Evolutionary conservation across 2,888 invertebrate species (phyloP), one percentile per base, ranked within the genome.

Genomic region (Tridacna gigas): DNA sequence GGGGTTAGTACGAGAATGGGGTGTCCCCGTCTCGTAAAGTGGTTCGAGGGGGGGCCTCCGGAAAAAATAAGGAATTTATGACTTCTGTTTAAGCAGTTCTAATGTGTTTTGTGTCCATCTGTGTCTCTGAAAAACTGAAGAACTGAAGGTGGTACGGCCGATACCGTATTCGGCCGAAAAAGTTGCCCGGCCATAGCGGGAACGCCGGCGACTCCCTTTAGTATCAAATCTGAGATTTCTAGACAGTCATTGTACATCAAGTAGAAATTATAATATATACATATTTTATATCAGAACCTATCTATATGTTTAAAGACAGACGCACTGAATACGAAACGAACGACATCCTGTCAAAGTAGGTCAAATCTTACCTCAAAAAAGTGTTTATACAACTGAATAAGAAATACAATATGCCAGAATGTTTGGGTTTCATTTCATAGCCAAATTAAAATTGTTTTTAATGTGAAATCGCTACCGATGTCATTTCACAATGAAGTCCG

Each of bases 341-440:
- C 1, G 22, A 63, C 63, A 22, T 22, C 63, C 63, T 63, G 63
- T 63, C 26, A 63, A 63, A 63, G 12, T 63, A 25, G 63, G 63
- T 63, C 63, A 63, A 20, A 56, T 15, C 26, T 63, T 13, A 22
- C 13, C 63, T 22, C 22, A 63, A 63, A 63, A 20, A 22, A 25
- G 25, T 22, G 22, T 13, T 25, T 63, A 13, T 22, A 13, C 22
- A 25, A 63, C 26, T 18, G 22, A 25, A 63, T 4, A 20, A 25
- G 63, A 25, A 63, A 63, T 25, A 4, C 63, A 22, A 63, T 63
- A 4, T 22, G 22, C 15, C 20, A 22, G 13, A 63, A 63, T 63
- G 63, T 63, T 63, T 63, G 25, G 63, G 22, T 63, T 63, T 63
- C 63, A 63, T 63, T 63, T 63, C 63, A 63, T 63, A 25, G 63